A percentile compares a stretch with the other conserved stretches of the same genome.
Evolutionary conservation across 2,797 vertebrate species (phyloP).

Genomic region (Pangasius krempfi): DNA sequence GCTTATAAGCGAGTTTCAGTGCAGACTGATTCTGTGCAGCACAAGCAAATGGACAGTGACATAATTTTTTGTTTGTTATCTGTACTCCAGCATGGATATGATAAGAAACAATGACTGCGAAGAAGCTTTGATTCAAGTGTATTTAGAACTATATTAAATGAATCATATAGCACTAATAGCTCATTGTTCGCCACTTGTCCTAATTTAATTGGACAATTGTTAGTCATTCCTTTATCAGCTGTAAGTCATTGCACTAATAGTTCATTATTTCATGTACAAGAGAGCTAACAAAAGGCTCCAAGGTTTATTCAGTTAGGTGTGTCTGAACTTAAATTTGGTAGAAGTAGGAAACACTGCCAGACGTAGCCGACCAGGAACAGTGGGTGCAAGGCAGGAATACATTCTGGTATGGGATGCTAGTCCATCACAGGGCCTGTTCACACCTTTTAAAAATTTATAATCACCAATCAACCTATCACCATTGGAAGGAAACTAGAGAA

Average conservation of each 20-base stretch:
- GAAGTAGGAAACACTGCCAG: not conserved
- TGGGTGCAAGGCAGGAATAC: not conserved
- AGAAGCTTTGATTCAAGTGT: not conserved
- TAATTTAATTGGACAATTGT: not conserved
- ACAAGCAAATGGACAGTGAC: not conserved
- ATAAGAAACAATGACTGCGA: not conserved
- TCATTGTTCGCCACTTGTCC: not conserved
- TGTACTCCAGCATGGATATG: not conserved
- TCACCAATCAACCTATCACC: not conserved
- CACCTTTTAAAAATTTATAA: not conserved
- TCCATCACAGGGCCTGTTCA: not conserved
- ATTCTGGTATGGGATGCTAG: not conserved
- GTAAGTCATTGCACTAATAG: not conserved
- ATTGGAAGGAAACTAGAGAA: not conserved
- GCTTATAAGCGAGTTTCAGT: not conserved
- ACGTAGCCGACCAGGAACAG: not conserved
- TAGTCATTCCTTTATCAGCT: not conserved
- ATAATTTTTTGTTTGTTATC: not conserved
- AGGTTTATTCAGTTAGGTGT: not conserved
- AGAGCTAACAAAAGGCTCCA: not conserved
- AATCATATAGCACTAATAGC: not conserved
- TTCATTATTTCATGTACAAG: not conserved
- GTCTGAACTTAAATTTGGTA: not conserved
- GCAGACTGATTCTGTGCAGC: not conserved
- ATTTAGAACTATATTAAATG: not conserved